phyloP scores from a whole-genome alignment of 2,888 invertebrate genomes.

The Agonopterix subpropinquella region DNA sequence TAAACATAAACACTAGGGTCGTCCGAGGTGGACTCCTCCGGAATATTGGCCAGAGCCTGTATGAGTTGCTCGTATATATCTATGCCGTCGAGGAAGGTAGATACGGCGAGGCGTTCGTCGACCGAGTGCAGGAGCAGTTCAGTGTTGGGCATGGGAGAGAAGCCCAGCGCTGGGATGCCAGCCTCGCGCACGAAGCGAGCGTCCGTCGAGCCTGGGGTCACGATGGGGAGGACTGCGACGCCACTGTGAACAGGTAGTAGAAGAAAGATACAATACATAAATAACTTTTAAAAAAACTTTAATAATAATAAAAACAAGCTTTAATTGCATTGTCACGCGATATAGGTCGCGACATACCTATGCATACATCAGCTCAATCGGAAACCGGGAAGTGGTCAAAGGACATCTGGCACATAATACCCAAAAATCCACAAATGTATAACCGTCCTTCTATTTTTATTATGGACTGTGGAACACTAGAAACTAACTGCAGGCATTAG shows the following conservation, averaged over 20 bases:
- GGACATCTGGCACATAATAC: too few relatives aligned
- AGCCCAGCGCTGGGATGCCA: conserved; percentile 87
- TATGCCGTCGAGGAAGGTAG: conserved; percentile 83
- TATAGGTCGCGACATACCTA: too few relatives aligned
- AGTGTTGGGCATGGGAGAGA: conserved; percentile 89
- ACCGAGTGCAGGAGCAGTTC: conserved; percentile 87
- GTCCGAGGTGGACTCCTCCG: conserved; percentile 2
- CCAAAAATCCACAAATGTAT: too few relatives aligned
- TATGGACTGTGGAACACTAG: too few relatives aligned
- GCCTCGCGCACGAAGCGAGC: conserved; percentile 83
- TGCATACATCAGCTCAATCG: too few relatives aligned
- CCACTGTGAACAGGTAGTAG: conserved; percentile 50
- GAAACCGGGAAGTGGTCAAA: too few relatives aligned
- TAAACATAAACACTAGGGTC: conserved; percentile 12
- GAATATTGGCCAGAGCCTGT: conserved; percentile 12
- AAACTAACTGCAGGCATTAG: too few relatives aligned
- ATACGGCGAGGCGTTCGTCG: conserved; percentile 83
- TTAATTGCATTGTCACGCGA: too few relatives aligned
- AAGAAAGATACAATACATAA: too few relatives aligned
- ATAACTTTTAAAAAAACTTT: too few relatives aligned
- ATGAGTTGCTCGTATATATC: conserved; percentile 79
- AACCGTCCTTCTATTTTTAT: too few relatives aligned
- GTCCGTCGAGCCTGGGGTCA: conserved; percentile 88
- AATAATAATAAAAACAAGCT: too few relatives aligned
- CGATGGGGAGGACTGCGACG: conserved; percentile 74